Evolutionary conservation across 2,113 vertebrate genomes (phyloP).

Genomic region (Columbina picui): DNA sequence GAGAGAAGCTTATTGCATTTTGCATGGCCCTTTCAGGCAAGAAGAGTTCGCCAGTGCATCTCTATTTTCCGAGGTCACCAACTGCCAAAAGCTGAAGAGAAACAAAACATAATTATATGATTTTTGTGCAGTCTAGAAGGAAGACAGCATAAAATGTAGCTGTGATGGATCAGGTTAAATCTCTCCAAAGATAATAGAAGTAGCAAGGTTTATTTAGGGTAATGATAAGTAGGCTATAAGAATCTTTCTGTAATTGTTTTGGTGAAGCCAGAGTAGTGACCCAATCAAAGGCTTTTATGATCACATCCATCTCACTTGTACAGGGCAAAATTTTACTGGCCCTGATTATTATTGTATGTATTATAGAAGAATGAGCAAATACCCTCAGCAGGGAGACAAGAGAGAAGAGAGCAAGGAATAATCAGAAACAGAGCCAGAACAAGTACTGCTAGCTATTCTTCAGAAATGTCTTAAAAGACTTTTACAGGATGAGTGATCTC

Average conservation of each 20-base stretch:
- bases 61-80: not conserved
- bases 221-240: not conserved
- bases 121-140: not conserved
- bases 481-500: not conserved
- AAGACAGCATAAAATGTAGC: not conserved
- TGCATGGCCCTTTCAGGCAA: not conserved
- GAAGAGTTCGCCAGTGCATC: not conserved
- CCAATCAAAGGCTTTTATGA: not conserved
- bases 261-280: not conserved
- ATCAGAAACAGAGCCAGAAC: not conserved
- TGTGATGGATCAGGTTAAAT: not conserved
- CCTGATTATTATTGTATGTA: not conserved
- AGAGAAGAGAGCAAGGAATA: not conserved
- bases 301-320: not conserved
- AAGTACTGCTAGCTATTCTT: not conserved
- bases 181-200: not conserved
- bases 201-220: not conserved
- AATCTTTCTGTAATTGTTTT: not conserved
- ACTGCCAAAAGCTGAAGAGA: not conserved
- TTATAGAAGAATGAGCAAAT: not conserved
- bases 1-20: not conserved
- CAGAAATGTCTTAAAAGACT: not conserved
- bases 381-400: not conserved
- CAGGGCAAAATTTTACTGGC: not conserved
- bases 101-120: not conserved